phyloP scores from a whole-genome alignment of 2,888 invertebrate genomes.

The Leucoptera coffeella region DNA sequence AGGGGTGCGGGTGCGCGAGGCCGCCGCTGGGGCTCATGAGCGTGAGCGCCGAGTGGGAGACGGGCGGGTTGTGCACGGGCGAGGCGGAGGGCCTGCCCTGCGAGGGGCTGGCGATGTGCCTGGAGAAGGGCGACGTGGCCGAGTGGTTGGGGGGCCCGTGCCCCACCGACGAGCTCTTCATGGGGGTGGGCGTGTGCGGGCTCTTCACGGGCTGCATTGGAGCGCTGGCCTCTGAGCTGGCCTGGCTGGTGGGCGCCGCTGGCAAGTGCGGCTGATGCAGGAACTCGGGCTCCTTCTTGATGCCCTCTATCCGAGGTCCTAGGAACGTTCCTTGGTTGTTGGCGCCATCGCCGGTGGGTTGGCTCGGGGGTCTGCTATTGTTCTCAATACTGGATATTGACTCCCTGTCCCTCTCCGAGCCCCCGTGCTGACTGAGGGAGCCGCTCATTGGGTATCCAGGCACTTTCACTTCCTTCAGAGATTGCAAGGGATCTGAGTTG shows the following conservation, averaged over 20 bases:
- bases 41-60: slow-evolving; percentile 57
- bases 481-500: slow-evolving; percentile 65
- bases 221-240: slow-evolving; percentile 30
- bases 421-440: slow-evolving; percentile 41
- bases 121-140: slow-evolving; percentile 41
- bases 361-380: slow-evolving; percentile 38
- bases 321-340: slow-evolving; percentile 50
- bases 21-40: slow-evolving; percentile 57
- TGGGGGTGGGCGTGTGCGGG: slow-evolving; percentile 47
- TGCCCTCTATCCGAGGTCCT: slow-evolving; percentile 63
- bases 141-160: slow-evolving; percentile 29
- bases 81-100: slow-evolving; percentile 43
- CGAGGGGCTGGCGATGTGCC: slow-evolving; percentile 35
- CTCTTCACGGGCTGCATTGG: slow-evolving; percentile 53
- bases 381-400: slow-evolving; percentile 42
- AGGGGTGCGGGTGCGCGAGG: slow-evolving; percentile 61
- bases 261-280: slow-evolving; percentile 44
- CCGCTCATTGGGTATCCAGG: slow-evolving; percentile 61
- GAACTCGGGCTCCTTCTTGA: slow-evolving; percentile 69
- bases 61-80: slow-evolving; percentile 38
- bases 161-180: slow-evolving; percentile 31
- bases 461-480: slow-evolving; percentile 74
- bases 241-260: slow-evolving; percentile 28
- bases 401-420: slow-evolving; percentile 34
- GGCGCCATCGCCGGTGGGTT: slow-evolving; percentile 38